Conservation (phyloP, 1,140 invertebrate species). For the Temnothorax nylanderi region DNA sequence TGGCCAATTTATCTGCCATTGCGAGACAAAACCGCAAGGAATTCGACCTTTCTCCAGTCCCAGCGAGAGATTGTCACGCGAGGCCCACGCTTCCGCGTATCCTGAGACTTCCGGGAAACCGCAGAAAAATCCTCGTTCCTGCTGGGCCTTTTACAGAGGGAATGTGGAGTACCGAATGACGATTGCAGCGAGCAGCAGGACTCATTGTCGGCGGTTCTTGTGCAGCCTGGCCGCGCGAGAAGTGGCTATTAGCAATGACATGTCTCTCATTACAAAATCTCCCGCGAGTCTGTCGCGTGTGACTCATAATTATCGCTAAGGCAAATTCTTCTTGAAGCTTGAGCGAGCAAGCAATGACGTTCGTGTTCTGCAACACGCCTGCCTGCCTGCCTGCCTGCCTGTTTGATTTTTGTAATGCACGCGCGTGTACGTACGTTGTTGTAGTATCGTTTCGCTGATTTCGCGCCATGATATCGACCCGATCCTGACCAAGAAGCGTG, state of each 20-base stretch:
- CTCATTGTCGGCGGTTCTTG: neutral
- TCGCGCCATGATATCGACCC: neutral
- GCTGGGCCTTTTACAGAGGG: neutral
- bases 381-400: neutral
- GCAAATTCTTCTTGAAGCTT: constrained; percentile 36
- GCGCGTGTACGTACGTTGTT: neutral
- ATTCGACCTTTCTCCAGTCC: constrained; percentile 17
- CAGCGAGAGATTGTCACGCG: neutral
- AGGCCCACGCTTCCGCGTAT: neutral
- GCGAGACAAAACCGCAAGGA: neutral
- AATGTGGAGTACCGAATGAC: neutral
- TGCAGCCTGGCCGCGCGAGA: neutral
- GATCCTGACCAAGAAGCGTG: neutral
- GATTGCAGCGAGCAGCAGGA: neutral
- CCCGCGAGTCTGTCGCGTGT: constrained; percentile 15
- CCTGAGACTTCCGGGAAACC: neutral
- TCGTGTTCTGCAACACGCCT: neutral
- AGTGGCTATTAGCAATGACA: constrained; percentile 9
- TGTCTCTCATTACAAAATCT: constrained; percentile 47
- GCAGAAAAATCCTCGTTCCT: neutral
- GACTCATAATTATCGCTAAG: constrained; percentile 49
- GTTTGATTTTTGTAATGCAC: constrained; percentile 30
- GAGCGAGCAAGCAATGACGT: constrained; percentile 49
- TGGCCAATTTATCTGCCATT: neutral
- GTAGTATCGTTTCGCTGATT: neutral